These are phyloP conservation scores for Halocaridina rubra DNA, from an alignment of 2,888 invertebrate genomes.

Conservation along the genomic window DNA sequence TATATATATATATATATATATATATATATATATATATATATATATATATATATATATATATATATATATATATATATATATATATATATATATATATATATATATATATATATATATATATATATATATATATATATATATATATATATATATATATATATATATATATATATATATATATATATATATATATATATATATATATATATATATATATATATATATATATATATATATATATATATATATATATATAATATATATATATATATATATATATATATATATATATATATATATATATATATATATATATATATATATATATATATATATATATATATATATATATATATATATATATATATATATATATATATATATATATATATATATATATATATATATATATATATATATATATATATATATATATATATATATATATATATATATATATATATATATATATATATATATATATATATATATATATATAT, in stretches of 20 bases:
- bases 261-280: not conserved
- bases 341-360: conserved; percentile 8
- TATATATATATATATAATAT: not conserved
- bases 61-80: not conserved
- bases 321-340: not conserved
- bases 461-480: not conserved
- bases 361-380: not conserved
- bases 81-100: conserved; percentile 3
- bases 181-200: conserved; percentile 34
- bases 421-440: not conserved
- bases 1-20: not conserved
- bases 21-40: not conserved
- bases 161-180: conserved; percentile 39
- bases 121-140: conserved; percentile 22
- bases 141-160: conserved; percentile 36
- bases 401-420: conserved; percentile 6
- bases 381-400: conserved; percentile 20
- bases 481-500: not conserved
- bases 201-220: conserved; percentile 28
- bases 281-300: not conserved
- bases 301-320: conserved; percentile 12
- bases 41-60: conserved; percentile 9
- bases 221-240: conserved; percentile 4
- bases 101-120: conserved; percentile 17
- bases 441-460: not conserved